Evolutionary conservation across 2,888 invertebrate species (phyloP).

Genomic region (Drosophila maculinotata): DNA sequence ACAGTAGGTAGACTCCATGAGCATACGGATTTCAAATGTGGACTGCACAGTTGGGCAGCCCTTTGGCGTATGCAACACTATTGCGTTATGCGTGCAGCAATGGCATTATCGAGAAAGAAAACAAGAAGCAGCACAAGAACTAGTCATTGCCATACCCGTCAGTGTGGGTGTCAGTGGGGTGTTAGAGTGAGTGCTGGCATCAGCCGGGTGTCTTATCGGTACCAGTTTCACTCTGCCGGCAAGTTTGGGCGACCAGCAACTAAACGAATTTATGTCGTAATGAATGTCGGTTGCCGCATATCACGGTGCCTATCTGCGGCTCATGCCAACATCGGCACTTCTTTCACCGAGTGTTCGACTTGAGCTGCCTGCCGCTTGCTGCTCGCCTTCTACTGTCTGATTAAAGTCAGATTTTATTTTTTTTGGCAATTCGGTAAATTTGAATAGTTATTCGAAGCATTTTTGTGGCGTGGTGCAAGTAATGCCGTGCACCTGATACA

Average conservation of each 20-base stretch:
- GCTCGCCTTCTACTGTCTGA: slow-evolving; percentile 19
- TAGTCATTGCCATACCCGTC: slow-evolving; percentile 1
- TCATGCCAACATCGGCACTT: slow-evolving; percentile 60
- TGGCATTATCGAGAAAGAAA: slow-evolving; percentile 20
- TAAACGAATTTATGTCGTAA: slow-evolving; percentile 76
- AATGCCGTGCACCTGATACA: slow-evolving; percentile 14
- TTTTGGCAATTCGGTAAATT: slow-evolving; percentile 31
- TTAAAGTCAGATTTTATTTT: slow-evolving; percentile 33
- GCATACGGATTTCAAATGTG: slow-evolving; percentile 12
- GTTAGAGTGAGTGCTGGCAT: slow-evolving; percentile 3
- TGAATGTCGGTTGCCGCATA: slow-evolving; percentile 74
- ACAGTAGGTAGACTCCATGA: not conserved
- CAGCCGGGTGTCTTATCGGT: slow-evolving; percentile 36
- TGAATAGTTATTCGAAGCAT: slow-evolving; percentile 53
- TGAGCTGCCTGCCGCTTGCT: slow-evolving; percentile 4
- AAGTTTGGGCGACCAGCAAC: slow-evolving; percentile 33
- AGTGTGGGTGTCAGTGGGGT: slow-evolving; percentile 9
- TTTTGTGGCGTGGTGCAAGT: slow-evolving; percentile 1
- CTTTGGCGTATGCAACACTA: slow-evolving; percentile 36
- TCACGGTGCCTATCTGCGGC: slow-evolving; percentile 65
- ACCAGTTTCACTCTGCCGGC: slow-evolving; percentile 19
- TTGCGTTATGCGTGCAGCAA: slow-evolving; percentile 29
- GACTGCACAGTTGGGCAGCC: slow-evolving; percentile 14
- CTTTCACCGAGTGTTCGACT: slow-evolving; percentile 19
- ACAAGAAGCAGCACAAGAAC: not conserved